Conservation (phyloP, 2,888 invertebrate genomes). For the Neria commutata region DNA sequence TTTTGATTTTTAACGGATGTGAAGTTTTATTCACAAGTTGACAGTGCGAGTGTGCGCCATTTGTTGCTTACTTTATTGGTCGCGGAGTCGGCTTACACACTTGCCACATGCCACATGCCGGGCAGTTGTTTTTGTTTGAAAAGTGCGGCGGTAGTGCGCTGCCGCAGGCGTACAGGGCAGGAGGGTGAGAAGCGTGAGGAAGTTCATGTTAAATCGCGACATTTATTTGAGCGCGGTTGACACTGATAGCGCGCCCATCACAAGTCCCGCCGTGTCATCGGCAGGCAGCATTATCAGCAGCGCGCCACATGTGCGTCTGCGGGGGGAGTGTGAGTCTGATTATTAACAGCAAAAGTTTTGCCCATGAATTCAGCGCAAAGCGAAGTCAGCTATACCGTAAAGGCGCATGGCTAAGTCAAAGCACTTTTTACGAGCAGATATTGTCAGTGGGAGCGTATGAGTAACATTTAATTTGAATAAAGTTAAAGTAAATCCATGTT, state of each 20-base stretch:
- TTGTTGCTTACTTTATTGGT: slow-evolving; percentile 37
- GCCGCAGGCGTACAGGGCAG: too few relatives aligned
- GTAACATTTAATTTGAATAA: too few relatives aligned
- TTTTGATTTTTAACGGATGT: slow-evolving; percentile 15
- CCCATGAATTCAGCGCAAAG: neutral
- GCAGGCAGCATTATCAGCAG: neutral
- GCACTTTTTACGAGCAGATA: too few relatives aligned
- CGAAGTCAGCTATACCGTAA: neutral
- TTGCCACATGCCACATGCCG: slow-evolving; percentile 3
- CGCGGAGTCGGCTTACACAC: too few relatives aligned
- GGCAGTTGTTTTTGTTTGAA: slow-evolving; percentile 14
- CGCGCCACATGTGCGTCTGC: too few relatives aligned
- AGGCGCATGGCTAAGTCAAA: neutral
- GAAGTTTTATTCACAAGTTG: slow-evolving; percentile 11
- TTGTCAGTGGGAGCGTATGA: too few relatives aligned
- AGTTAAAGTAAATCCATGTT: too few relatives aligned
- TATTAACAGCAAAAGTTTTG: neutral
- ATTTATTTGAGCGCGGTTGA: slow-evolving; percentile 4
- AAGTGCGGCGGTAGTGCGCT: neutral
- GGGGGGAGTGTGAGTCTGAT: neutral
- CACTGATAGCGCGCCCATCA: neutral
- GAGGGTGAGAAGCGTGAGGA: too few relatives aligned
- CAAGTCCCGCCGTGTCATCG: neutral
- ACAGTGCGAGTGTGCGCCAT: slow-evolving; percentile 22
- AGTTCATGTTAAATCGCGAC: too few relatives aligned